These are phyloP conservation scores for Halictus quadricinctus DNA, from an alignment of 2,888 invertebrate genomes.

Conservation along the genomic window DNA sequence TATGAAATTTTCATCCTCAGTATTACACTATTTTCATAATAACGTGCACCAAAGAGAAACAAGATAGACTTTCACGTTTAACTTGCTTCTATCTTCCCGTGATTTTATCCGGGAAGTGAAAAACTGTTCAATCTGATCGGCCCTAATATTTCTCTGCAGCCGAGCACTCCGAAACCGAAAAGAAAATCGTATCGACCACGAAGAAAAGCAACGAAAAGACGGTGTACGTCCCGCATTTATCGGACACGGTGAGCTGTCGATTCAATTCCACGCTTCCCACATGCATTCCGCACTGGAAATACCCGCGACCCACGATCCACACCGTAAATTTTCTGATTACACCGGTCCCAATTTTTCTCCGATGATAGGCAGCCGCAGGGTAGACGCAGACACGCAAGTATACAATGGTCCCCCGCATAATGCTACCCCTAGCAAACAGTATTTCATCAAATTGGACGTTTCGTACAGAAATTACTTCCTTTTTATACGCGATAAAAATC, in stretches of 20 bases:
- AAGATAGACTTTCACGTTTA: background rate
- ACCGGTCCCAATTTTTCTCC: conserved; percentile 21
- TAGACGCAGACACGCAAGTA: background rate
- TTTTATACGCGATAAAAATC: background rate
- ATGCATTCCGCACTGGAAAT: conserved; percentile 20
- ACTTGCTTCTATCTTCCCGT: background rate
- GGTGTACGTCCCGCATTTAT: background rate
- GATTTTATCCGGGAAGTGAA: background rate
- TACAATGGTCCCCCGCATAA: background rate
- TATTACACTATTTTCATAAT: background rate
- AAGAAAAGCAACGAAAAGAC: background rate
- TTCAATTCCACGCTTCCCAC: conserved; percentile 26
- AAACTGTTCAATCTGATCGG: background rate
- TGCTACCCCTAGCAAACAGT: background rate
- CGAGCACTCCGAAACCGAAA: background rate
- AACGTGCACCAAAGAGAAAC: background rate
- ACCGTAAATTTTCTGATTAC: conserved; percentile 29
- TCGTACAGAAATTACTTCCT: background rate
- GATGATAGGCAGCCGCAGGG: background rate
- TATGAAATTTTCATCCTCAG: no score
- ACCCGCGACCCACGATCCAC: conserved; percentile 8
- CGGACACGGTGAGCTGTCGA: background rate
- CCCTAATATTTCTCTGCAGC: background rate
- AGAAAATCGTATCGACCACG: background rate
- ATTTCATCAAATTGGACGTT: background rate